Evolutionary conservation across 2,113 vertebrate species (phyloP).

Genomic region (Ophthalmolycus amberensis): DNA sequence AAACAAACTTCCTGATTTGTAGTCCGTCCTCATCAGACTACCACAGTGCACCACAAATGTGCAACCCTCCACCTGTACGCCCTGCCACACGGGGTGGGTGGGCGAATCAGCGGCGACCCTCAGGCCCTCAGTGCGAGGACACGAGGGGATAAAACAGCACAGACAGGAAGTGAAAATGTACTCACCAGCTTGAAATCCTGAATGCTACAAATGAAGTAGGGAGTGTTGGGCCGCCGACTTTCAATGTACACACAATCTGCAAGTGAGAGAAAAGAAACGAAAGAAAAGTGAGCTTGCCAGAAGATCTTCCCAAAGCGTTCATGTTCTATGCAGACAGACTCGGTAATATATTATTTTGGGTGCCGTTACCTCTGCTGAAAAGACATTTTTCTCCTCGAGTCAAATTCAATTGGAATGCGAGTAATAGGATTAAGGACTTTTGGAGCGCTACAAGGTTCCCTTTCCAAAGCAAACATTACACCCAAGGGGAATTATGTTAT

Average conservation of each 20-base stretch:
- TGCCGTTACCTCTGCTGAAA: conserved; percentile 75
- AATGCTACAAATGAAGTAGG: conserved; percentile 99
- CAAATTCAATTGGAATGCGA: conserved; percentile 85
- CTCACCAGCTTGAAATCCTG: conserved; percentile 99
- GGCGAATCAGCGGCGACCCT: conserved; percentile 15
- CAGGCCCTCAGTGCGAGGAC: conserved; percentile 22
- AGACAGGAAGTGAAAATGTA: conserved; percentile 63
- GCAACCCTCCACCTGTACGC: conserved; percentile 12
- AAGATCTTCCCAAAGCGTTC: conserved; percentile 59
- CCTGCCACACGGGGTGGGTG: conserved; percentile 17
- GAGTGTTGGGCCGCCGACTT: conserved; percentile 96
- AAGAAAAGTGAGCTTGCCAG: conserved; percentile 25
- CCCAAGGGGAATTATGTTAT: conserved; percentile 81
- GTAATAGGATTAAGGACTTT: conserved; percentile 86
- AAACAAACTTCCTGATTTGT: background rate
- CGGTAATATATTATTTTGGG: conserved; percentile 63
- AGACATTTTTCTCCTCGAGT: conserved; percentile 76
- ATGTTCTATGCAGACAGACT: conserved; percentile 63
- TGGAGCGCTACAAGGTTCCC: conserved; percentile 79
- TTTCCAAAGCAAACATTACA: conserved; percentile 85
- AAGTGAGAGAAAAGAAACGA: conserved; percentile 58
- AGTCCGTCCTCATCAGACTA: conserved; percentile 28
- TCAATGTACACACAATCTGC: conserved; percentile 99
- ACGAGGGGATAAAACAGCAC: conserved; percentile 23
- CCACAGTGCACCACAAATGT: background rate